These are phyloP conservation scores for Drosophila paulistorum DNA, from an alignment of 1,140 invertebrate species.

Conservation along the genomic window DNA sequence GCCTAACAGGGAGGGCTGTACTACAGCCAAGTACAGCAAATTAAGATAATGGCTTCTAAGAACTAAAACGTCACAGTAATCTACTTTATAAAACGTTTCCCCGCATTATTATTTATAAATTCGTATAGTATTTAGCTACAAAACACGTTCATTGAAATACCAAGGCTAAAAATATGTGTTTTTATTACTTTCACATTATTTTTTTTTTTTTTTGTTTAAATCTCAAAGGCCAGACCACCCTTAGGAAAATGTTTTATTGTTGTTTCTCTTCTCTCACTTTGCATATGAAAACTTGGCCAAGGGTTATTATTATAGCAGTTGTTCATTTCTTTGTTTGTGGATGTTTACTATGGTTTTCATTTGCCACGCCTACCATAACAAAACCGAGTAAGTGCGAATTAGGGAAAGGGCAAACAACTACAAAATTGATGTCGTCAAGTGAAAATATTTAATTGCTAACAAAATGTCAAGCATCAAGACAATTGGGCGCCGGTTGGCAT, in stretches of 20 bases:
- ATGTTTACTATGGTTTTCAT: neutral
- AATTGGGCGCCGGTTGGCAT: slow-evolving; percentile 56
- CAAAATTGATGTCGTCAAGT: slow-evolving; percentile 62
- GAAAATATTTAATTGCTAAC: slow-evolving; percentile 78
- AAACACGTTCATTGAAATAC: neutral
- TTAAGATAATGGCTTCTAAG: too few species aligned
- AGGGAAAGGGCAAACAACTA: slow-evolving; percentile 2
- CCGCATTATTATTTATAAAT: too few species aligned
- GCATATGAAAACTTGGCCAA: slow-evolving; percentile 50
- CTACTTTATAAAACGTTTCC: too few species aligned
- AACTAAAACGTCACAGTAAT: too few species aligned
- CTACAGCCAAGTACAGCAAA: too few species aligned
- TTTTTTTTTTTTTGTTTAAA: slow-evolving; percentile 20
- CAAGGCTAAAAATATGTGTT: slow-evolving; percentile 4
- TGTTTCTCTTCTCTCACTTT: slow-evolving; percentile 3
- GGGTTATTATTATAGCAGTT: slow-evolving; percentile 28
- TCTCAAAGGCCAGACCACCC: neutral
- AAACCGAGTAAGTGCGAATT: neutral
- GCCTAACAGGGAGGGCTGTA: too few species aligned
- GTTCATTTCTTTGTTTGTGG: neutral
- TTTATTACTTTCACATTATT: slow-evolving; percentile 12
- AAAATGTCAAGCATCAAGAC: slow-evolving; percentile 51
- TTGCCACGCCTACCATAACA: neutral
- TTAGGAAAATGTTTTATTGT: slow-evolving; percentile 5
- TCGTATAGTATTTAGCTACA: too few species aligned